Evolutionary conservation across 2,113 vertebrate species (phyloP).

Genomic region (Cochlearius cochlearius): DNA sequence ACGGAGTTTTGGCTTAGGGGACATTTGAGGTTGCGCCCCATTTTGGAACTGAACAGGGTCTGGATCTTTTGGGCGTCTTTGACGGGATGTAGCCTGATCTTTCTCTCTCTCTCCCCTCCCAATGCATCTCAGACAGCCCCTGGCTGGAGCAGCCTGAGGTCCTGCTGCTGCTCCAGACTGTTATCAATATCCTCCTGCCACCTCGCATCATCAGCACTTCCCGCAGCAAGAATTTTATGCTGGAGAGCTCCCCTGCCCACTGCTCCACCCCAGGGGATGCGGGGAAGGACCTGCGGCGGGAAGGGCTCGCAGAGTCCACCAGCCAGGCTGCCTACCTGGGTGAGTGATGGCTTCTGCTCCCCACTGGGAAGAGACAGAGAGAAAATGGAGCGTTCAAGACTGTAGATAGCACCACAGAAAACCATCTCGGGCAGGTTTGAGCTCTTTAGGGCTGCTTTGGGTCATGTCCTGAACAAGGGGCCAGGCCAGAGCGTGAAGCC

Average conservation of each 20-base stretch:
- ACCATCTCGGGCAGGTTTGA: neutral
- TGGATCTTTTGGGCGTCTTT: slow-evolving; percentile 16
- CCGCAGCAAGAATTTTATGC: slow-evolving; percentile 97
- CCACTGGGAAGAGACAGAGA: neutral
- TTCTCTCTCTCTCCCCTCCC: slow-evolving; percentile 44
- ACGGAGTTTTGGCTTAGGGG: neutral
- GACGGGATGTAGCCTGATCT: slow-evolving; percentile 12
- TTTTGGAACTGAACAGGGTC: slow-evolving; percentile 51
- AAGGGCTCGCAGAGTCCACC: slow-evolving; percentile 94
- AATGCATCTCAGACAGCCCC: slow-evolving; percentile 84
- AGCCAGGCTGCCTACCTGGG: slow-evolving; percentile 97
- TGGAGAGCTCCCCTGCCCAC: slow-evolving; percentile 95
- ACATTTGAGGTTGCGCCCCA: neutral
- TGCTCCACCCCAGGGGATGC: slow-evolving; percentile 94
- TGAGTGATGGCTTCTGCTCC: slow-evolving; percentile 57
- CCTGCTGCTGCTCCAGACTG: slow-evolving; percentile 93
- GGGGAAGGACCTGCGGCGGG: slow-evolving; percentile 89
- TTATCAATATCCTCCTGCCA: slow-evolving; percentile 95
- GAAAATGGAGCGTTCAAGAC: neutral
- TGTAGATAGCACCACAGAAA: neutral
- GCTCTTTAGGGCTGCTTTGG: neutral
- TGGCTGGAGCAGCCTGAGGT: slow-evolving; percentile 95
- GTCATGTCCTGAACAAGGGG: neutral
- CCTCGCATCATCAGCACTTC: slow-evolving; percentile 97
- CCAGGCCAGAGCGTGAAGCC: neutral